These are phyloP conservation scores for Nemotelus nigrinus DNA, from an alignment of 2,888 invertebrate species.

Conservation along the genomic window DNA sequence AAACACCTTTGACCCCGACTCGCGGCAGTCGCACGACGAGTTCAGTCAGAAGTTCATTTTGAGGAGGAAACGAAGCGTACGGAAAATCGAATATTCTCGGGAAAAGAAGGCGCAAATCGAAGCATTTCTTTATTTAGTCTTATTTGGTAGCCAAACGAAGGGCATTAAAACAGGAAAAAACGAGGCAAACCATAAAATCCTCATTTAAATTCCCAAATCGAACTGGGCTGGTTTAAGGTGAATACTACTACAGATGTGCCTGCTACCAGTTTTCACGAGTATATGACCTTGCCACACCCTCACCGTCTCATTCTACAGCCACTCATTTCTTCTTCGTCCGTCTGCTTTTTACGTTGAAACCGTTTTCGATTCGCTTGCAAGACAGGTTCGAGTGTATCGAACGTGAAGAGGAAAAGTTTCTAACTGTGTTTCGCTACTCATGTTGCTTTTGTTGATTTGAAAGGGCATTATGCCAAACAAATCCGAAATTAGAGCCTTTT, in stretches of 20 bases:
- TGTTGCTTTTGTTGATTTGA: neutral
- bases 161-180: neutral
- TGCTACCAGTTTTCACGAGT: constrained; percentile 5
- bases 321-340: too few relatives aligned
- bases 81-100: constrained; percentile 9
- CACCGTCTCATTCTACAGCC: too few relatives aligned
- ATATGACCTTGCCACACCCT: neutral
- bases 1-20: neutral
- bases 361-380: too few relatives aligned
- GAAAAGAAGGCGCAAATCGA: neutral
- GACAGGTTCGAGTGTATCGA: neutral
- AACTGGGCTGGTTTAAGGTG: neutral
- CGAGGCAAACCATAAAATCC: neutral
- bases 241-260: constrained; percentile 10
- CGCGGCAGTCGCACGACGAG: neutral
- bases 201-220: constrained; percentile 26
- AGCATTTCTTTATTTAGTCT: constrained; percentile 1
- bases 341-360: too few relatives aligned
- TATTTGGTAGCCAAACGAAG: neutral
- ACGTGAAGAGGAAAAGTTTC: neutral
- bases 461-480: constrained; percentile 20
- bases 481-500: constrained; percentile 15
- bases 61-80: neutral
- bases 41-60: neutral
- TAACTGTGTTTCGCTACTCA: neutral